phyloP scores from a whole-genome alignment of 1,140 invertebrate species.

The Zaprionus davidi region DNA sequence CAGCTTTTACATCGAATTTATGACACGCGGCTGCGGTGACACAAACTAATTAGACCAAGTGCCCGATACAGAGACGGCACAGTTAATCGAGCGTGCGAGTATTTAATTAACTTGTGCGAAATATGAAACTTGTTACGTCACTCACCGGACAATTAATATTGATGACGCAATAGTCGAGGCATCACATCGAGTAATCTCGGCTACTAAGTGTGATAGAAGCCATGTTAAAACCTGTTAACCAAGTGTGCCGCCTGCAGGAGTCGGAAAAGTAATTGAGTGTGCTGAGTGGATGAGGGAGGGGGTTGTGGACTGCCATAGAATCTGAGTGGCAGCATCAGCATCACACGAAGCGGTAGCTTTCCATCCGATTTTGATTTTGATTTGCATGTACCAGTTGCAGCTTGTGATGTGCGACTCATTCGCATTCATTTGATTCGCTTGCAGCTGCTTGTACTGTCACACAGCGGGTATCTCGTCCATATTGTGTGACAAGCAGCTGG shows the following conservation, averaged over 20 bases:
- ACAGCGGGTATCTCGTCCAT: slow-evolving; percentile 35
- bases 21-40: slow-evolving; percentile 39
- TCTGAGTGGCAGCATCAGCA: slow-evolving; percentile 65
- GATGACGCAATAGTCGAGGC: slow-evolving; percentile 32
- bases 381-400: slow-evolving; percentile 66
- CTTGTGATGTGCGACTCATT: slow-evolving; percentile 53
- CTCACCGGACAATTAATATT: slow-evolving; percentile 52
- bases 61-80: slow-evolving; percentile 39
- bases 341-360: slow-evolving; percentile 18
- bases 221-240: neutral
- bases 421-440: slow-evolving; percentile 67
- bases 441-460: slow-evolving; percentile 52
- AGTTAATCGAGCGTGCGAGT: slow-evolving; percentile 69
- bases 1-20: slow-evolving; percentile 54
- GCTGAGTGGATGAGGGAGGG: neutral
- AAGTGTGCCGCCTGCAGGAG: neutral
- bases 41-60: slow-evolving; percentile 62
- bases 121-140: slow-evolving; percentile 5
- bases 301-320: slow-evolving; percentile 47
- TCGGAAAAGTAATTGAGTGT: neutral
- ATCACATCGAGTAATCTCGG: neutral
- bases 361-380: slow-evolving; percentile 56
- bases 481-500: slow-evolving; percentile 16
- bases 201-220: neutral
- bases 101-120: slow-evolving; percentile 69